phyloP scores from a whole-genome alignment of 2,797 vertebrate species.

The Sternotherus odoratus region DNA sequence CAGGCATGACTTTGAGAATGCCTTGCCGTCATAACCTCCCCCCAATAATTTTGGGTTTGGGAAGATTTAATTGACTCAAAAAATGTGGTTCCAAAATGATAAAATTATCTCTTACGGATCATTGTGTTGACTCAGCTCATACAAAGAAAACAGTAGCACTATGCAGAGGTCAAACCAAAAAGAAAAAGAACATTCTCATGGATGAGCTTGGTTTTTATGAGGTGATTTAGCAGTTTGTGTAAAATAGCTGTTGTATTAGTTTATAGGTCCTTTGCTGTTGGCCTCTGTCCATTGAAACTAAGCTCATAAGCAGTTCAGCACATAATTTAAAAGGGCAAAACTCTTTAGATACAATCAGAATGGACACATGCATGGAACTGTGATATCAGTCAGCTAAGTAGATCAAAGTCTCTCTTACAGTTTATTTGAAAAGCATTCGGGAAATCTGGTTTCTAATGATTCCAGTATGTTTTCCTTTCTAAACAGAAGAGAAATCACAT shows the following conservation, averaged over 20 bases:
- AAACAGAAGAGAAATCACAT: conserved; percentile 59
- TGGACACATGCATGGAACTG: not conserved
- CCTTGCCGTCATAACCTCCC: not conserved
- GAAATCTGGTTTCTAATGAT: conserved; percentile 68
- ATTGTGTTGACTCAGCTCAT: not conserved
- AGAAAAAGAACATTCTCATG: not conserved
- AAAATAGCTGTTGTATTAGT: not conserved
- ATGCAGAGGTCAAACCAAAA: not conserved
- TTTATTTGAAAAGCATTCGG: conserved; percentile 72
- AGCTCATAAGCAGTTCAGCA: not conserved
- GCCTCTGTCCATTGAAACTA: not conserved
- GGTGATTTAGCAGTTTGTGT: not conserved
- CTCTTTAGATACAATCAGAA: not conserved
- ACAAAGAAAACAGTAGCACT: not conserved
- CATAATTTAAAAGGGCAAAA: not conserved
- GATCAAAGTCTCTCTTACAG: conserved; percentile 71
- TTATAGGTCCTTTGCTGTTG: not conserved
- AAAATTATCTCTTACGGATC: not conserved
- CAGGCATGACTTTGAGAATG: fast-evolving
- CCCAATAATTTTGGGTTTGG: not conserved
- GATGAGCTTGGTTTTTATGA: not conserved
- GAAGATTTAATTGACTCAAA: not conserved
- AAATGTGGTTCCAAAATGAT: not conserved
- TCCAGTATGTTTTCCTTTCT: conserved; percentile 66
- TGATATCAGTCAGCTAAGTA: conserved; percentile 44